Percentiles rank a stretch among this genome's conserved stretches.
Conservation (phyloP, 2,888 invertebrate genomes). For the Philopedon plagiatum region DNA sequence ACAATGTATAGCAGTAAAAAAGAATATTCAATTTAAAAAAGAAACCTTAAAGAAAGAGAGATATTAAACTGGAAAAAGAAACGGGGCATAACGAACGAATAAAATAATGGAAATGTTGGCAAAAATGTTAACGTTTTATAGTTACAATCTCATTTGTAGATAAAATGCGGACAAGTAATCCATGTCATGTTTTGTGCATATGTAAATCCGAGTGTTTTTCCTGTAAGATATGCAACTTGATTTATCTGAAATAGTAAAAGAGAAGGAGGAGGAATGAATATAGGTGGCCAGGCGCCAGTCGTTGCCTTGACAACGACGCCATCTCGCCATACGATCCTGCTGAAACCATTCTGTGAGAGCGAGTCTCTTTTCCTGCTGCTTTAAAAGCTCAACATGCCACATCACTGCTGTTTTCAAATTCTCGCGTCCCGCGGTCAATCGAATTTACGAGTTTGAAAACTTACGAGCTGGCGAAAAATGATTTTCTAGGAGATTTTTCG, state of each 20-base stretch:
- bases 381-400: conserved; percentile 44
- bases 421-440: conserved; percentile 39
- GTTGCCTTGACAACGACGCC: conserved; percentile 67
- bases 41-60: conserved; percentile 11
- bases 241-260: conserved; percentile 62
- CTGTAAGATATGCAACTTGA: conserved; percentile 62
- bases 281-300: conserved; percentile 61
- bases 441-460: conserved; percentile 31
- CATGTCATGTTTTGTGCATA: conserved; percentile 62
- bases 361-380: conserved; percentile 43
- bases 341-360: conserved; percentile 36
- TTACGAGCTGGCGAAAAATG: conserved; percentile 13
- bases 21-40: conserved; percentile 23
- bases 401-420: conserved; percentile 43
- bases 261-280: conserved; percentile 51
- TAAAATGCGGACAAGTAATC: conserved; percentile 57
- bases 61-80: conserved; percentile 13
- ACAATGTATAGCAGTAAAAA: conserved; percentile 19
- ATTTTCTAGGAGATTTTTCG: not conserved
- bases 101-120: conserved; percentile 24
- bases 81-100: conserved; percentile 22
- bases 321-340: conserved; percentile 52
- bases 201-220: conserved; percentile 62
- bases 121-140: conserved; percentile 53
- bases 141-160: conserved; percentile 56